phyloP scores from a whole-genome alignment of 2,888 invertebrate genomes.

The Platycheirus rosarum region DNA sequence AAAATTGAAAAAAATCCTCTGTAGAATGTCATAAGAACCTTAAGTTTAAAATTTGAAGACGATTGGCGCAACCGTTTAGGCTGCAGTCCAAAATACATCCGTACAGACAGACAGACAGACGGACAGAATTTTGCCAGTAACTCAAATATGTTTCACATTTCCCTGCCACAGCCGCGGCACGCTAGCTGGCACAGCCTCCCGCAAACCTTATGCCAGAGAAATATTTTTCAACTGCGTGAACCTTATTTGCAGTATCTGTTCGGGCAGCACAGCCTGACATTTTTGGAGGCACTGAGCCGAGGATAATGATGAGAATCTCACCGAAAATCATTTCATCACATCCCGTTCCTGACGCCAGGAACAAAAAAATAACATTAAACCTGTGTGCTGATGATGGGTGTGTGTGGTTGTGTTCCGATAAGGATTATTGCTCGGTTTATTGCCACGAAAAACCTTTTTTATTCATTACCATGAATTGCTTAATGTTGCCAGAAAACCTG shows the following conservation, averaged over 20 bases:
- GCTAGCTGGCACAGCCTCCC: too few species aligned
- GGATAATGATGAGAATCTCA: constrained; percentile 73
- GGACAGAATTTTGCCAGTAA: too few species aligned
- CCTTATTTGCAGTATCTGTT: constrained; percentile 73
- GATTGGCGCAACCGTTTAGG: too few species aligned
- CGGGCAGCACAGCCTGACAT: constrained; percentile 35
- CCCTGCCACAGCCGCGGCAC: too few species aligned
- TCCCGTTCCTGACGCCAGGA: constrained; percentile 1
- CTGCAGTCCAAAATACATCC: too few species aligned
- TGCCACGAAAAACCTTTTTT: constrained; percentile 67
- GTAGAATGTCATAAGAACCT: too few species aligned
- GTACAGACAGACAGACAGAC: too few species aligned
- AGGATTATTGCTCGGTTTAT: constrained; percentile 74
- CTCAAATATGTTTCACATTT: too few species aligned
- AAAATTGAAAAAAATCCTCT: too few species aligned
- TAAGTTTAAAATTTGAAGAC: too few species aligned
- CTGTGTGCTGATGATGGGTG: constrained; percentile 31
- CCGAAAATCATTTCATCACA: constrained; percentile 72
- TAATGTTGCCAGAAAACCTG: constrained; percentile 72
- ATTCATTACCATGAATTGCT: constrained; percentile 73
- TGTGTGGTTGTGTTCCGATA: constrained; percentile 55
- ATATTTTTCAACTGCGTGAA: constrained; percentile 68
- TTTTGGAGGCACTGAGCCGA: constrained; percentile 69
- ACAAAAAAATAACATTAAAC: background rate
- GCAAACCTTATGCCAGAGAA: constrained; percentile 56